These are phyloP conservation scores for Melanerpes formicivorus DNA, from an alignment of 2,113 vertebrate species.

Conservation along the genomic window DNA sequence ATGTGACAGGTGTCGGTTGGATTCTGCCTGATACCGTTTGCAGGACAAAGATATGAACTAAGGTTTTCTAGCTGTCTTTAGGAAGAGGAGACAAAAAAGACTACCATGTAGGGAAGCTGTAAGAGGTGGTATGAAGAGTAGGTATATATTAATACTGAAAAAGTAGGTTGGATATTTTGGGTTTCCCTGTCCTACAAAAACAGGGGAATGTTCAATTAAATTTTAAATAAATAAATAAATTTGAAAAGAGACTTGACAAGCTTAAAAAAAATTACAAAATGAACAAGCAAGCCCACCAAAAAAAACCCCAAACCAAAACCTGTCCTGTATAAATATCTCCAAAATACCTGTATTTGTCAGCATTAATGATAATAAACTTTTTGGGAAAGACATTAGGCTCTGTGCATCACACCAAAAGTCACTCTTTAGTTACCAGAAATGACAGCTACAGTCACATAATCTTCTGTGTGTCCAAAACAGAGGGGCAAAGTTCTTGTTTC, in stretches of 20 bases:
- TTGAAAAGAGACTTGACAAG: neutral
- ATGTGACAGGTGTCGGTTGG: neutral
- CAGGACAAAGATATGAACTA: neutral
- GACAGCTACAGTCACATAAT: neutral
- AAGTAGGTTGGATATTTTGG: neutral
- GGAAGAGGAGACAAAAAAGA: neutral
- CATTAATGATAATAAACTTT: neutral
- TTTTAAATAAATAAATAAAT: neutral
- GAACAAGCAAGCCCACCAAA: neutral
- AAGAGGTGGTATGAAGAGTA: neutral
- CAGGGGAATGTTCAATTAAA: neutral
- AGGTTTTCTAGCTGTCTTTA: neutral
- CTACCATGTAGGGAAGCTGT: neutral
- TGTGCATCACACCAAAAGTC: neutral
- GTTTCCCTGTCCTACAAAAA: neutral
- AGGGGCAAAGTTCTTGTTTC: slow-evolving; percentile 1
- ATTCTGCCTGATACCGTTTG: neutral
- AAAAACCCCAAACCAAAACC: neutral
- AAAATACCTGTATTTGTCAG: neutral
- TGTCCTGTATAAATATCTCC: neutral
- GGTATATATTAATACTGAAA: neutral
- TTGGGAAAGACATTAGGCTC: neutral
- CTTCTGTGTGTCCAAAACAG: neutral
- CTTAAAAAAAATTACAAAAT: neutral
- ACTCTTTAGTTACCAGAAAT: neutral